Conservation (phyloP, 1,140 invertebrate genomes). For the Coenobita brevimanus region DNA sequence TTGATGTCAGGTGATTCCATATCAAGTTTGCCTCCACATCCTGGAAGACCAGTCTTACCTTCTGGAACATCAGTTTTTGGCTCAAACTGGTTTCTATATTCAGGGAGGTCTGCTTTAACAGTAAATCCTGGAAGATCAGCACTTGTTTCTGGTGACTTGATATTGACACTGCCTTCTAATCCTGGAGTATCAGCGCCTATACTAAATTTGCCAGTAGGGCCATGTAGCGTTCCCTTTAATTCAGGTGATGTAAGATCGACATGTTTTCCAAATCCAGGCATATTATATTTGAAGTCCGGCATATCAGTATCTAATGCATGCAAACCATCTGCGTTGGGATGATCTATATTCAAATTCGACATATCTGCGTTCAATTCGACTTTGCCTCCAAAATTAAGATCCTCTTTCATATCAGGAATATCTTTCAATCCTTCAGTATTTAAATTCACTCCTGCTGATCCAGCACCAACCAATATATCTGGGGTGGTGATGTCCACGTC, state of each 20-base stretch:
- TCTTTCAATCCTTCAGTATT: not conserved
- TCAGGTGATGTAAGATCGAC: not conserved
- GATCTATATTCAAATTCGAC: not conserved
- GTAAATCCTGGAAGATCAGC: too few relatives aligned
- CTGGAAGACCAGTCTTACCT: not conserved
- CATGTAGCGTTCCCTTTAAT: not conserved
- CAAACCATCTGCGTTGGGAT: not conserved
- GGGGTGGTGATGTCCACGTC: too few relatives aligned
- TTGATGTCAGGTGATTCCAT: slow-evolving; percentile 4
- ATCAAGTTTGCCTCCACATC: not conserved
- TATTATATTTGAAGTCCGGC: not conserved
- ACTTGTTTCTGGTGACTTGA: not conserved
- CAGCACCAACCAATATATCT: not conserved
- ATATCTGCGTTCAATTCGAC: slow-evolving; percentile 4
- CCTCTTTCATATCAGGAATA: not conserved
- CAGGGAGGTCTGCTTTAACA: not conserved
- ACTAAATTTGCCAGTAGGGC: not conserved
- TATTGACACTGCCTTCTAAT: slow-evolving; percentile 3
- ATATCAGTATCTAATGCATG: not conserved
- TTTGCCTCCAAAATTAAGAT: not conserved
- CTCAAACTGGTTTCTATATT: not conserved
- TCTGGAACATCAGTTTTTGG: not conserved
- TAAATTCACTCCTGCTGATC: too few relatives aligned
- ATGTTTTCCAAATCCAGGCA: not conserved
- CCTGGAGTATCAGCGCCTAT: not conserved